Conservation (phyloP, 2,113 vertebrate species). For the Corythoichthys intestinalis region DNA sequence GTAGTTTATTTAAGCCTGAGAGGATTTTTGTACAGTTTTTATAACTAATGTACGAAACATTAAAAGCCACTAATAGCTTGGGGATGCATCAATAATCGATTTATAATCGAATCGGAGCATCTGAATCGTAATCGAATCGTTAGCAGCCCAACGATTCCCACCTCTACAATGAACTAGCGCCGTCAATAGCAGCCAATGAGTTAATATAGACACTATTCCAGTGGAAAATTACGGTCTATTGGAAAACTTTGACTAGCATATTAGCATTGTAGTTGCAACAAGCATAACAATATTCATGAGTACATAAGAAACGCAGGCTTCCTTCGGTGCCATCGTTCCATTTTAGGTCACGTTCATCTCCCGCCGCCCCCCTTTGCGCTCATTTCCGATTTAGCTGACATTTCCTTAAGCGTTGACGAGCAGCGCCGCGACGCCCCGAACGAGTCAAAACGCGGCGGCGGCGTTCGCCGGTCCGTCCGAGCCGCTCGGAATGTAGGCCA, state of each 20-base stretch:
- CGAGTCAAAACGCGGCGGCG: background rate
- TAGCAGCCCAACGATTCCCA: too few relatives aligned
- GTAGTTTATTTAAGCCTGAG: too few relatives aligned
- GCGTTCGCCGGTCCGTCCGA: background rate
- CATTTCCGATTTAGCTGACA: background rate
- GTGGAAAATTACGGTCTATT: too few relatives aligned
- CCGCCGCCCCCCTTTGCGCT: background rate
- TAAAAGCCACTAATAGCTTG: too few relatives aligned
- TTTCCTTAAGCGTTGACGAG: constrained; percentile 1
- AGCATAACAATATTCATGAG: background rate
- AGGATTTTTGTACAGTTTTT: too few relatives aligned
- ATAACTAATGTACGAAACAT: too few relatives aligned
- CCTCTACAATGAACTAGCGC: too few relatives aligned
- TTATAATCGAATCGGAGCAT: too few relatives aligned
- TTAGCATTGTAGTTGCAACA: background rate
- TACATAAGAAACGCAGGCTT: background rate
- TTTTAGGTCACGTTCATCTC: constrained; percentile 1
- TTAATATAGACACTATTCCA: too few relatives aligned
- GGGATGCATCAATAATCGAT: too few relatives aligned
- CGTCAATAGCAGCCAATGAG: too few relatives aligned
- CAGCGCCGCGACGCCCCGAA: background rate
- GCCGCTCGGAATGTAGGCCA: background rate
- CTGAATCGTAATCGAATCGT: too few relatives aligned
- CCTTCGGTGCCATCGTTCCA: background rate
- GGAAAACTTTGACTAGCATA: background rate